These are phyloP conservation scores for Diaphora mendica DNA, from an alignment of 2,888 invertebrate genomes.

Conservation along the genomic window DNA sequence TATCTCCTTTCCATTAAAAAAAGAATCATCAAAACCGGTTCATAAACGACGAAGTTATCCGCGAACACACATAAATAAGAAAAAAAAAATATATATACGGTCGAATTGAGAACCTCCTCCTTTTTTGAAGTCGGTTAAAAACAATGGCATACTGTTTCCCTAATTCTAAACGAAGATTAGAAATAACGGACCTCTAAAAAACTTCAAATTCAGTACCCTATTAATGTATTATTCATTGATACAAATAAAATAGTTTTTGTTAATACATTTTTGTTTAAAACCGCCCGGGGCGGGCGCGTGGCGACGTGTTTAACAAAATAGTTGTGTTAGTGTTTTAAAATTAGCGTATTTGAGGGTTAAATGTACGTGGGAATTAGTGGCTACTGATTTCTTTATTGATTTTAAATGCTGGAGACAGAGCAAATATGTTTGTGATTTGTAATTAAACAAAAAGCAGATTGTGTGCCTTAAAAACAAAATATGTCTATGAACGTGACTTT, in stretches of 20 bases:
- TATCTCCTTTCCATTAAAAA: no score
- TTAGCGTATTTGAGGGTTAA: slow-evolving; percentile 69
- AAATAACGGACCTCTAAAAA: slow-evolving; percentile 47
- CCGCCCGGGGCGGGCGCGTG: slow-evolving; percentile 80
- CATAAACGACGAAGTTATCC: no score
- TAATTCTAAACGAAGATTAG: neutral
- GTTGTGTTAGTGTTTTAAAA: slow-evolving; percentile 71
- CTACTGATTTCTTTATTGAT: slow-evolving; percentile 36
- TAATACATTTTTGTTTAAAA: slow-evolving; percentile 63
- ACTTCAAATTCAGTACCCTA: slow-evolving; percentile 36
- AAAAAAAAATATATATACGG: no score
- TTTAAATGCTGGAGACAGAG: slow-evolving; percentile 12
- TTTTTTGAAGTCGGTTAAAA: neutral
- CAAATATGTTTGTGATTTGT: slow-evolving; percentile 20
- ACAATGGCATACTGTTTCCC: neutral
- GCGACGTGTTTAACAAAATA: slow-evolving; percentile 69
- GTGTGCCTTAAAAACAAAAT: neutral
- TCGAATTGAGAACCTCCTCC: no score
- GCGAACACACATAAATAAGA: no score
- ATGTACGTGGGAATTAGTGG: slow-evolving; percentile 66
- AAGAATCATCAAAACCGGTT: no score
- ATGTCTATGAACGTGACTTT: neutral
- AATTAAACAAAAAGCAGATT: neutral
- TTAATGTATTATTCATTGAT: slow-evolving; percentile 79
- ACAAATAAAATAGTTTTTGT: slow-evolving; percentile 69